Base-by-base conservation (phyloP, 1,140 invertebrate genomes). In the Zaprionus nigranus region DNA sequence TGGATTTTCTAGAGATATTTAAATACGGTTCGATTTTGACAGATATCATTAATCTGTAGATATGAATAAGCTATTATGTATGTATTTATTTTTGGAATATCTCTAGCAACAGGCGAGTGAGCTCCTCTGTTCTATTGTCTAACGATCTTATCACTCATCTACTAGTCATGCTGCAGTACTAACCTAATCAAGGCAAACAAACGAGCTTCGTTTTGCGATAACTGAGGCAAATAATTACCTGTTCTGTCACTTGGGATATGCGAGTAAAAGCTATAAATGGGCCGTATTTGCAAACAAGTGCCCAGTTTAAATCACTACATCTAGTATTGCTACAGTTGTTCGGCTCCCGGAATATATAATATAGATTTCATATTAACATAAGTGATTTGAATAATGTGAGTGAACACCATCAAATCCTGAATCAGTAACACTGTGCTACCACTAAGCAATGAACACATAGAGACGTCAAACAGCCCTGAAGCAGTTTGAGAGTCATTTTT, bases 171-270 rank as follows among this genome's bases (percentile, higher is more conserved):
- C 79, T 79, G 82, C 82, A 85, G 75, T 85, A 75, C 54, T 69
- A 82, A 58, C 81, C 78, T 84, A 84, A 84, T 73, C 62, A 68
- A 78, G 36, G 38, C 74, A 84, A 84, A 84, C 77, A 84, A 63
- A 61, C 64, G 73, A 66, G 79, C 43, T 68, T 69, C 36, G 54
- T 43, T 36, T 20, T 46, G 63, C 46, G 79, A 82, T 79, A 73
- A 86, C 65, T 54, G 59, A 69, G 60, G 61, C 70, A 78, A 85
- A 78, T 34, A 20, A 63, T 61, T 65, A 78, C 53, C 60, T 59
- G 34, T 73, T 67, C 51, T 63, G 51, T 54, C 46, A 46, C 56
- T 59, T 65, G 2, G 56, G 56, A 76, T 53, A 57, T 49, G 40
- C 53, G 12, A n/a, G 34, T 64, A 59, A 60, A 71, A 36, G 26